Conservation (phyloP, 2,113 vertebrate species). For the Paradisaea rubra region DNA sequence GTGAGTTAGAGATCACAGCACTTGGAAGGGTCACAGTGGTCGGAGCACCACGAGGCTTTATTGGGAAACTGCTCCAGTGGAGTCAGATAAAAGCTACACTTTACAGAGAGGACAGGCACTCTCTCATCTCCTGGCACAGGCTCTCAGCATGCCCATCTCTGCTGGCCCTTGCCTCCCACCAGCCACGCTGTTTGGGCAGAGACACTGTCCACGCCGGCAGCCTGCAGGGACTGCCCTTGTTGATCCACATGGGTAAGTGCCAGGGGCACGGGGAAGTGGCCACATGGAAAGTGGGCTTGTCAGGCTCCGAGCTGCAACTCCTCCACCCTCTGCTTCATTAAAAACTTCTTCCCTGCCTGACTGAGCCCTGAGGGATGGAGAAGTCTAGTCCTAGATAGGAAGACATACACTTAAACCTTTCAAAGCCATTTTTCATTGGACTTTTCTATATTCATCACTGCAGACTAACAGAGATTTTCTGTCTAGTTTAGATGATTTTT, state of each 20-base stretch:
- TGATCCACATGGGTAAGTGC: neutral
- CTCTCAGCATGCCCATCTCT: neutral
- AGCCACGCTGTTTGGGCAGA: accelerated
- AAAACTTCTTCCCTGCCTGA: slow-evolving; percentile 34
- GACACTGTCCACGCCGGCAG: neutral
- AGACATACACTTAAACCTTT: slow-evolving; percentile 38
- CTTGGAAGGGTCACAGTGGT: neutral
- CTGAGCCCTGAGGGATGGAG: neutral
- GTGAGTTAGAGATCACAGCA: neutral
- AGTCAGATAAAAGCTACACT: neutral
- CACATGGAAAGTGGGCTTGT: neutral
- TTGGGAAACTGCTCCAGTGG: neutral
- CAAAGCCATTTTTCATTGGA: slow-evolving; percentile 66
- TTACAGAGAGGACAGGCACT: neutral
- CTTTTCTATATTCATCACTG: slow-evolving; percentile 53
- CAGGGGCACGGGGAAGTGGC: neutral
- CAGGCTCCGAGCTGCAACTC: neutral
- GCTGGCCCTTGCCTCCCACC: neutral
- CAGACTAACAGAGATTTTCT: slow-evolving; percentile 31
- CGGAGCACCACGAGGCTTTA: accelerated
- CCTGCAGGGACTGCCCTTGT: neutral
- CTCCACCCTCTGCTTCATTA: slow-evolving; percentile 39
- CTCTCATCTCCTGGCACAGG: neutral
- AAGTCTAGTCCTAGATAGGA: neutral
- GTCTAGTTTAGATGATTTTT: slow-evolving; percentile 42